Base-by-base conservation (phyloP, 2,113 vertebrate species). In the Petromus typicus region DNA sequence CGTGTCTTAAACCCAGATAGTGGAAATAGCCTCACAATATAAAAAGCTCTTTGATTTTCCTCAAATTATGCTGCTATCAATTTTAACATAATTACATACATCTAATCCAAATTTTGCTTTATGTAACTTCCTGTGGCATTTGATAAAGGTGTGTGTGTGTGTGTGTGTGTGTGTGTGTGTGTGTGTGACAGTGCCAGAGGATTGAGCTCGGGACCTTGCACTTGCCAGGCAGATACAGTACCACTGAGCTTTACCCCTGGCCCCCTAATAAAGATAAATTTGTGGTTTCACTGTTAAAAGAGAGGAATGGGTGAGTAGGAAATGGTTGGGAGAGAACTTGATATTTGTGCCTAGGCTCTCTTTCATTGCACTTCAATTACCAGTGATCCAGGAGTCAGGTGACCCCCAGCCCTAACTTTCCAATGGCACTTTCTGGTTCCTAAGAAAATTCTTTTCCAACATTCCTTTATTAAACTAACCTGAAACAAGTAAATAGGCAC, bases 391-490 rank as follows among this genome's bases (percentile, higher is more conserved):
- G 73, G 48, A 79, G 78, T 9, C 69, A 88, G 71, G 23, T 78
- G 17, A 13, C 16, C 78, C n/a, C 18, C 5, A 79, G 18, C 48
- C 79, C 37, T 86, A 34, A 43, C 30, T 91, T 84, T 83, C n/a
- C 64, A 6, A 34, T 69, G 7, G 27, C 7, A 2, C 8, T 90
- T 69, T 25, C 40, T 91, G 40, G 61, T 59, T 71, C 90, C 22
- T n/a, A 94, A 73, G 45, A 37, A 87, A 69, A 43, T 43, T 83
- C 34, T 56, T 82, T 82, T 76, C 59, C 20, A 61, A 54, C n/a
- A 66, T 91, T 82, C 40, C 40, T 95, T 61, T 93, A 75, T 89
- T 54, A 94, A 93, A 64, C 40, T 87, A 95, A 71, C 48, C n/a
- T 79, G 51, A 92, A 82, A 78, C 86, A 14, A 95, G 16, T 25